A percentile compares a stretch with the other conserved stretches of the same genome.
phyloP scores from a whole-genome alignment of 2,888 invertebrate species.

The Euplagia quadripunctaria region DNA sequence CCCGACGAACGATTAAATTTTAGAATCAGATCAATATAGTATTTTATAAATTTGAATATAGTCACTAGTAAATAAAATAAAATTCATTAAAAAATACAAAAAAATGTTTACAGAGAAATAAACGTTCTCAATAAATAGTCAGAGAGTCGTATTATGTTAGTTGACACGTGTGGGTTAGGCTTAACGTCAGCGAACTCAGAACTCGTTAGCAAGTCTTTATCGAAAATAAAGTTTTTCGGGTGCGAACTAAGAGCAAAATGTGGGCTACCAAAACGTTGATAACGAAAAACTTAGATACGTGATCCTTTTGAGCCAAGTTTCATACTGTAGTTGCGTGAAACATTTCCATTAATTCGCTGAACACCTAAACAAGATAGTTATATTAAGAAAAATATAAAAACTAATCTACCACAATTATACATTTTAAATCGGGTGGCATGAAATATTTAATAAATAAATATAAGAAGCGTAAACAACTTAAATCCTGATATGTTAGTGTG shows the following conservation, averaged over 20 bases:
- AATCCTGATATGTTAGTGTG: too few relatives aligned
- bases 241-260: conserved; percentile 55
- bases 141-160: background rate
- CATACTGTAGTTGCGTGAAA: conserved; percentile 45
- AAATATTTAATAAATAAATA: too few relatives aligned
- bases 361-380: conserved; percentile 6
- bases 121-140: background rate
- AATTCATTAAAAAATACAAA: too few relatives aligned
- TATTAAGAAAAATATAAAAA: background rate
- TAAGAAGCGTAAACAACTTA: too few relatives aligned
- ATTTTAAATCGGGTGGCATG: background rate
- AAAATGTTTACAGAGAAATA: too few relatives aligned
- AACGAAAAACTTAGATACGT: conserved; percentile 70
- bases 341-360: conserved; percentile 47
- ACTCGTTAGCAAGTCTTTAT: conserved; percentile 76
- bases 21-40: too few relatives aligned
- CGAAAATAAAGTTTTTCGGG: conserved; percentile 65
- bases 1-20: too few relatives aligned
- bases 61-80: too few relatives aligned
- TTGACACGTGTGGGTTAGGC: conserved; percentile 38
- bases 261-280: conserved; percentile 65
- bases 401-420: too few relatives aligned
- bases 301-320: conserved; percentile 67
- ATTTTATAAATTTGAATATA: too few relatives aligned
- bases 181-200: conserved; percentile 61